These are phyloP conservation scores for Acrobasis suavella DNA, from an alignment of 2,888 invertebrate genomes.

Conservation along the genomic window DNA sequence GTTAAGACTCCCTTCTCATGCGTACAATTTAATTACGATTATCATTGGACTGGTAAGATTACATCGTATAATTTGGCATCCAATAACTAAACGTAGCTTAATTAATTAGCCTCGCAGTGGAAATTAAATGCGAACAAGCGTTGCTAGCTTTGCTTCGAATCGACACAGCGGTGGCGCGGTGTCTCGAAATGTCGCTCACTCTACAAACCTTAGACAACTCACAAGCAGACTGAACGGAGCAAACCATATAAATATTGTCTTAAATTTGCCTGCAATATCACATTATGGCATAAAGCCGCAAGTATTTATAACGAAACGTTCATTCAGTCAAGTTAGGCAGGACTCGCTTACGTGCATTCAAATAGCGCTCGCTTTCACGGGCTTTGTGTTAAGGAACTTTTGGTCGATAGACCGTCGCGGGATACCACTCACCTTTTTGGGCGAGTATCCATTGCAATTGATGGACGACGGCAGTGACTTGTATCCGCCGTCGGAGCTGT, in stretches of 20 bases:
- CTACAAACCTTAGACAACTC: conserved; percentile 14
- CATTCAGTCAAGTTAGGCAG: conserved; percentile 33
- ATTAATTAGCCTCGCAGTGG: conserved; percentile 58
- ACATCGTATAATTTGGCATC: conserved; percentile 75
- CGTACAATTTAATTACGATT: conserved; percentile 13
- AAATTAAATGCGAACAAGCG: conserved; percentile 72
- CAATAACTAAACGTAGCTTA: conserved; percentile 69
- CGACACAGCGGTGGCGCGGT: conserved; percentile 40
- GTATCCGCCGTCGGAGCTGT: conserved; percentile 79
- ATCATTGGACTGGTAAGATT: conserved; percentile 39
- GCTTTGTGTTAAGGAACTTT: conserved; percentile 71
- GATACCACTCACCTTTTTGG: conserved; percentile 76
- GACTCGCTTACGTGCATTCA: conserved; percentile 47
- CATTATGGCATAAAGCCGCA: conserved; percentile 9
- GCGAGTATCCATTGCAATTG: conserved; percentile 63
- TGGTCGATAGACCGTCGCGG: conserved; percentile 75
- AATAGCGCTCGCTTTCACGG: conserved; percentile 73
- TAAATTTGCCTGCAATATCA: conserved; percentile 31
- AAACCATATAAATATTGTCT: conserved; percentile 27
- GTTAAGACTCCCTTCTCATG: conserved; percentile 13
- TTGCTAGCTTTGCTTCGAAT: conserved; percentile 42
- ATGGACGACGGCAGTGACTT: conserved; percentile 79
- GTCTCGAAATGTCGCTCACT: conserved; percentile 6
- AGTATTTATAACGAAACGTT: conserved; percentile 27
- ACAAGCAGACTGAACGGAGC: conserved; percentile 15